Base-by-base conservation (phyloP, 2,113 vertebrate species). In the Acanthisitta chloris region DNA sequence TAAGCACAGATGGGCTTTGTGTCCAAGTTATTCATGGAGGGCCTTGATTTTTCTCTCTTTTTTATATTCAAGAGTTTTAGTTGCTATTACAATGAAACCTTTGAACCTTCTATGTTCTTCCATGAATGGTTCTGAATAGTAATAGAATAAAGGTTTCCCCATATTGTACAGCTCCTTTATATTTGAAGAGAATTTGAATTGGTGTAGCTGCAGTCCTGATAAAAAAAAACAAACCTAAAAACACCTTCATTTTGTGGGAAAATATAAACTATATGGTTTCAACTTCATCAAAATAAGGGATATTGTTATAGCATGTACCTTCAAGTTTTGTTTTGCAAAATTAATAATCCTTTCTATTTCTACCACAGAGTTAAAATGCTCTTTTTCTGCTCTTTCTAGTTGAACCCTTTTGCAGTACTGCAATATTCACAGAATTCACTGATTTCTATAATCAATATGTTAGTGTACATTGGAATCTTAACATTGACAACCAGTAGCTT, bases 1-100 rank as follows among this genome's bases (percentile, higher is more conserved):
- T 73, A 66, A 70, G 66, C 69, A 81, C 82, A 96, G 93, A 97
- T 81, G 71, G 82, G 86, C 66, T 93, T 95, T 92, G 70, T 86
- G 69, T 87, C 54, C 61, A 69, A 72, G 70, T 90, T 85, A 87
- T 74, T 94, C 84, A 88, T 2, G 12, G 42, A 86, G 36, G 51
- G 76, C 77, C 78, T 82, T 52, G 42, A 10, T 73, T 78, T 86
- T 88, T 52, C 79, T 34, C 93, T 90, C 14, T 77, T 87, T 77
- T 77, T 54, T 36, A 81, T 82, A 86, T 85, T 76, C 80, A 95
- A 70, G 59, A 13, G 2, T 79, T 91, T 92, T 83, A 69, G 67
- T 46, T 84, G 86, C 64, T 73, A 45, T 88, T 96, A 87, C 77
- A 95, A 85, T 81, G 31, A 93, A 89, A 94, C 70, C 57, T 93